Evolutionary conservation across 1,140 invertebrate genomes (phyloP), one percentile per base, ranked within the genome.

Genomic region (Panagrolaimus sp.): DNA sequence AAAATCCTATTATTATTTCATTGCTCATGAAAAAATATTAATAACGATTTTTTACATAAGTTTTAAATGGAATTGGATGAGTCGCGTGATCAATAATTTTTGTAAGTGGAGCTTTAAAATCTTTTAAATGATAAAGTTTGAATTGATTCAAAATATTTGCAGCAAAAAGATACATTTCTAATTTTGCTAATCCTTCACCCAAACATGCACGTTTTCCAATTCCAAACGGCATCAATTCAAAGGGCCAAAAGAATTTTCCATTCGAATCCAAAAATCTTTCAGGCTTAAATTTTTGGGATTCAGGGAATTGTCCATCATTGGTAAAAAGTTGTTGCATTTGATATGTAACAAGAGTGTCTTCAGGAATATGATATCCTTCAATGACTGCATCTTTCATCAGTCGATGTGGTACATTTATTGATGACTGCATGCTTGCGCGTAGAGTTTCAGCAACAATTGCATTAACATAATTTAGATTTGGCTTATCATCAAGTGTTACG

Each of bases 181-280:
- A 81, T 64, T 81, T 82, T 13, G 82, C 83, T 27, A 84, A 51
- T 0, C 73, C 43, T 66, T 83, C 82, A 46, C 81, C 82, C 45
- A 67, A 63, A 23, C 66, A 67, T 13, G 13, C 23, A 5, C 66
- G 47, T 44, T 63, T 67, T n/a, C 66, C 66, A 31, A 63, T 45
- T 16, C n/a, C 13, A 45, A 67, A 67, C 5, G 66, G 66, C 11
- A 67, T 53, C 5, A 67, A 45, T 20, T 67, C 66, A 9, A 67
- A n/a, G 11, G 20, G n/a, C 48, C 62, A 23, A n/a, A 67, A n/a
- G 16, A 67, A 13, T 63, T 67, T 67, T 16, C 66, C 66, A 14
- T 67, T 38, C 5, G 25, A 27, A 45, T 67, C 66, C 23, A 67
- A 14, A 14, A 63, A 67, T 16, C 66, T 31, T 61, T 67, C 63